Conservation (phyloP, 2,888 invertebrate genomes). For the Corbicula japonica region DNA sequence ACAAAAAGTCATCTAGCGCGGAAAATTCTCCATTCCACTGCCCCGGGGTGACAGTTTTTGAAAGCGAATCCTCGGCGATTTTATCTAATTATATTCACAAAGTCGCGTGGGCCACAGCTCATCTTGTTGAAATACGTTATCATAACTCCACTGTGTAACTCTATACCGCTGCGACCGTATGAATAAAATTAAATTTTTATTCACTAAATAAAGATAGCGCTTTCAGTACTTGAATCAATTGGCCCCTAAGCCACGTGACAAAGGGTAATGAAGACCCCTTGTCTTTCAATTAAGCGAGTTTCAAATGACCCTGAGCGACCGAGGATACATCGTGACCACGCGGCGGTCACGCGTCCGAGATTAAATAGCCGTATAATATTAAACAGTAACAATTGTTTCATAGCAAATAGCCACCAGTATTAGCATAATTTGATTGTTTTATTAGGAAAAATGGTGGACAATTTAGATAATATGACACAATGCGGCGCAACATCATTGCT, state of each 20-base stretch:
- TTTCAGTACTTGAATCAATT: constrained; percentile 18
- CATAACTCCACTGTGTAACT: constrained; percentile 33
- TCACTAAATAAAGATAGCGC: constrained; percentile 23
- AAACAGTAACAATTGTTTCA: constrained; percentile 18
- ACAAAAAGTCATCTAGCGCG: constrained; percentile 27
- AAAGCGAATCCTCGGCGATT: constrained; percentile 6
- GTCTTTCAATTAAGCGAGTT: constrained; percentile 36
- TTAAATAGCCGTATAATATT: constrained; percentile 13
- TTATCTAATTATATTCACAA: constrained; percentile 31
- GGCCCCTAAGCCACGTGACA: constrained; percentile 17
- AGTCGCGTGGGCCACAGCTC: constrained; percentile 29
- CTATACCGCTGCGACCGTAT: constrained; percentile 15
- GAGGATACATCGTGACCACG: constrained; percentile 16
- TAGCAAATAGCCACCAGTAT: constrained; percentile 23
- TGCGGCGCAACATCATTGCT: constrained; percentile 18
- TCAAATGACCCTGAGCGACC: constrained; percentile 31
- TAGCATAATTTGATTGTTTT: constrained; percentile 32
- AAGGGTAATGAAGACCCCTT: constrained; percentile 16
- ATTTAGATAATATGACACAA: constrained; percentile 15
- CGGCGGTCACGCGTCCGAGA: constrained; percentile 25
- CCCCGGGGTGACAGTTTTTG: constrained; percentile 18
- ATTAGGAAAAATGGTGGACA: constrained; percentile 15
- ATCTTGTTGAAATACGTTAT: constrained; percentile 29
- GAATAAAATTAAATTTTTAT: constrained; percentile 36
- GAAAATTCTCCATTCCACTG: constrained; percentile 1